phyloP scores from a whole-genome alignment of 2,797 vertebrate species.

The Aratinga solstitialis region DNA sequence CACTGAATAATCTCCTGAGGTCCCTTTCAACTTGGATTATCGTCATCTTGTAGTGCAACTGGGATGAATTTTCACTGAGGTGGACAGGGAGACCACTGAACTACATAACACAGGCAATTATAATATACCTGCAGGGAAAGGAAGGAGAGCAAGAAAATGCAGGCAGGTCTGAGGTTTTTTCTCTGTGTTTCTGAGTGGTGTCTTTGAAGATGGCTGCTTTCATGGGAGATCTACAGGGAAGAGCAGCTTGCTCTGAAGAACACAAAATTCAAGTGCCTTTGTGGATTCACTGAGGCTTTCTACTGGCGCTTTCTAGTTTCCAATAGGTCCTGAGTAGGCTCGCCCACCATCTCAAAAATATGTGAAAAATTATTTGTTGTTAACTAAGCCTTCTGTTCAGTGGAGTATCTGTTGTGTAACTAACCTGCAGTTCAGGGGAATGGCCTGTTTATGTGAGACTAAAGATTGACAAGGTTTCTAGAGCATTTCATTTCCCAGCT shows the following conservation, averaged over 20 bases:
- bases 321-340: not conserved
- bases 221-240: fast-evolving
- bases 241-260: not conserved
- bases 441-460: not conserved
- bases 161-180: fast-evolving
- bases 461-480: not conserved
- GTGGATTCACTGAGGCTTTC: fast-evolving
- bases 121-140: not conserved
- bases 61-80: not conserved
- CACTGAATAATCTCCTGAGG: not conserved
- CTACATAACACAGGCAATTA: not conserved
- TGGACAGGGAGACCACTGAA: not conserved
- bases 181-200: not conserved
- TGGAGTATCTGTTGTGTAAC: not conserved
- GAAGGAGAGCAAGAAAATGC: not conserved
- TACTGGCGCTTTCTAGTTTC: fast-evolving
- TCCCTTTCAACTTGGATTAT: not conserved
- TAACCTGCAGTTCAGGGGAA: not conserved
- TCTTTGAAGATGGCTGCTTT: no score
- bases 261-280: not conserved
- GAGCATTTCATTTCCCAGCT: not conserved
- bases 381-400: not conserved
- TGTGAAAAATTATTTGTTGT: fast-evolving
- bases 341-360: no score
- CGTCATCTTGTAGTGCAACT: no score